Evolutionary conservation across 2,797 vertebrate species (phyloP).

Genomic region (Eidolon dupreanum): DNA sequence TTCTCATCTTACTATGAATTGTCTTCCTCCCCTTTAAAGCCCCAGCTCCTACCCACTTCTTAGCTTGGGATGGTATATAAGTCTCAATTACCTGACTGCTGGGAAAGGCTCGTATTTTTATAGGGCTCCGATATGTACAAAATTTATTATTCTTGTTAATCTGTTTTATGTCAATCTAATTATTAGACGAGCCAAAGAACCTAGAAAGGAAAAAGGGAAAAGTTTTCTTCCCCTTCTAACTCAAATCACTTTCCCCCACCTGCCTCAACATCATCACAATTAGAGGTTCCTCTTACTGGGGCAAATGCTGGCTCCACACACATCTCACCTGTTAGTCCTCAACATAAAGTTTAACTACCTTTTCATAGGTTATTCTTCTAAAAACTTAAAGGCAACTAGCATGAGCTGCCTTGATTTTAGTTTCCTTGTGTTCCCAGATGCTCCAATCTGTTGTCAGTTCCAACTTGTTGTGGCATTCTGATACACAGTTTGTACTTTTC

Average conservation of each 20-base stretch:
- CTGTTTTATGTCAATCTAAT: not conserved
- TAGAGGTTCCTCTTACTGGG: not conserved
- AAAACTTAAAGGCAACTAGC: not conserved
- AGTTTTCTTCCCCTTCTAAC: not conserved
- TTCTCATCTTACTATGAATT: not conserved
- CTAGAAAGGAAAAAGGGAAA: not conserved
- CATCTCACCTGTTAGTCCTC: not conserved
- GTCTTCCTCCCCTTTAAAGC: not conserved
- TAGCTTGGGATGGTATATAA: not conserved
- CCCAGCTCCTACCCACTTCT: not conserved
- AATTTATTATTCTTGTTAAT: not conserved
- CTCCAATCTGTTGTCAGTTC: not conserved
- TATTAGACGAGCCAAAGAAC: not conserved
- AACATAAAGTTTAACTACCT: not conserved
- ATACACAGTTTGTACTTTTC: not conserved
- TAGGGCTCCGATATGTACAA: not conserved
- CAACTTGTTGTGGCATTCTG: not conserved
- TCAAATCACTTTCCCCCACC: not conserved
- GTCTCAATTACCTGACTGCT: not conserved
- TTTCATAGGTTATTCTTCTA: not conserved
- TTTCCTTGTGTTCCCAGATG: not conserved
- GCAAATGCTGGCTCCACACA: not conserved
- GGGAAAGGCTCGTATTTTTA: not conserved
- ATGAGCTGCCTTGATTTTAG: not conserved
- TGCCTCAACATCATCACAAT: not conserved